Base-by-base conservation (phyloP, 2,888 invertebrate species). In the Unio delphinus region DNA sequence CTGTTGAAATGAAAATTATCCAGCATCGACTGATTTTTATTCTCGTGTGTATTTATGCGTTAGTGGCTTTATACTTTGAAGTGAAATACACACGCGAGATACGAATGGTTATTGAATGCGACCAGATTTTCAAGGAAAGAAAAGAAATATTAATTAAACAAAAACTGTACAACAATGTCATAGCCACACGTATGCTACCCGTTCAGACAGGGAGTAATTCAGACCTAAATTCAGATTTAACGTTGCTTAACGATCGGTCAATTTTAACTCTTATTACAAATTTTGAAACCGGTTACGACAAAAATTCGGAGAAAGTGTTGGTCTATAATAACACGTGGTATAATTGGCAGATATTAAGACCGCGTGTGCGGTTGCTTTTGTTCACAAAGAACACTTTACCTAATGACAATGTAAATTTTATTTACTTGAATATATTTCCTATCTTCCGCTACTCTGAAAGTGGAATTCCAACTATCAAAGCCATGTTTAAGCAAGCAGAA, bases 271-370 rank as follows among this genome's bases (percentile, higher is more conserved):
- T 77, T 15, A 69, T 77, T 55, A 77, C 77, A 6, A 75, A 75
- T n/a, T 70, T 73, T 45, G 70, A 74, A 18, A 68, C 70, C 1
- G 75, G 75, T 64, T 45, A 55, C 26, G 73, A 75, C 59, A 34
- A 34, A 2, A 72, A 75, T 63, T 20, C 68, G 20, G 79, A 76
- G 54, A 80, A 79, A 64, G 26, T 68, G 18, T 54, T 61, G 34
- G 34, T 34, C 7, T 34, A 80, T 72, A 75, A 75, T 28, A 79
- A 80, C 58, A 82, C 81, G 6, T 55, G 78, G n/a, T 61, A 58
- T 3, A 82, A 82, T 65, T 82, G 81, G 81, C 74, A 75, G 8
- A 61, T 65, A 23, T 75, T 82, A 23, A 74, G 70, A 61, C 74
- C 78, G 15, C 65, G 63, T 54, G 73, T 77, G 28, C 75, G 77